These are phyloP conservation scores for Diphyllodes magnificus DNA, from an alignment of 2,113 vertebrate species.

Conservation along the genomic window DNA sequence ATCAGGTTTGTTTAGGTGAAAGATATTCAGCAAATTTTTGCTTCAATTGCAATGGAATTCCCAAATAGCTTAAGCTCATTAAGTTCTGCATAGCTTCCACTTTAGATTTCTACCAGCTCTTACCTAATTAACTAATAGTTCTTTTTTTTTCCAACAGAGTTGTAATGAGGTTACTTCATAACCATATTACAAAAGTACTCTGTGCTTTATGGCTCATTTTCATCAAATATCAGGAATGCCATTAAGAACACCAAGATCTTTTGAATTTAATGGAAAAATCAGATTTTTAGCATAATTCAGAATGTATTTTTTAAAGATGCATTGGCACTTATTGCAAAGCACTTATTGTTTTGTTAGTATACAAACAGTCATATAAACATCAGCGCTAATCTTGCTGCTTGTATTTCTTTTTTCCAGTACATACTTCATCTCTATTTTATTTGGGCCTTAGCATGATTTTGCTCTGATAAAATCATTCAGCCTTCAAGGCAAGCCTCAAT, in stretches of 20 bases:
- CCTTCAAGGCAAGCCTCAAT: background rate
- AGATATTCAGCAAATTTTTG: background rate
- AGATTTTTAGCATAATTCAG: background rate
- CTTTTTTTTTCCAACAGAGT: background rate
- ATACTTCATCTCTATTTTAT: background rate
- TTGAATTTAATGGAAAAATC: conserved; percentile 3
- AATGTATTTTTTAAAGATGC: background rate
- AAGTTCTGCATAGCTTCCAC: background rate
- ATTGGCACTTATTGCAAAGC: background rate
- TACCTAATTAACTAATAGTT: background rate
- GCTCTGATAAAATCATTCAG: background rate
- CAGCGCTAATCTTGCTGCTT: background rate
- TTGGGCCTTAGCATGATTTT: background rate
- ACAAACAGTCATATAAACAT: background rate
- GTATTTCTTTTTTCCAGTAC: background rate
- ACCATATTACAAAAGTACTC: background rate
- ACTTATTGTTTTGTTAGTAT: background rate
- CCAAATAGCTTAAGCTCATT: background rate
- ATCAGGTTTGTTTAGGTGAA: background rate
- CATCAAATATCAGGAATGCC: background rate
- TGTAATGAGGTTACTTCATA: background rate
- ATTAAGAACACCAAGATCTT: background rate
- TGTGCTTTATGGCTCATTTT: conserved; percentile 26
- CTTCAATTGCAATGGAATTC: background rate
- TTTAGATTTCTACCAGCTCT: background rate